Conservation (phyloP, 2,888 invertebrate genomes). For the Acanthoscelides obtectus region DNA sequence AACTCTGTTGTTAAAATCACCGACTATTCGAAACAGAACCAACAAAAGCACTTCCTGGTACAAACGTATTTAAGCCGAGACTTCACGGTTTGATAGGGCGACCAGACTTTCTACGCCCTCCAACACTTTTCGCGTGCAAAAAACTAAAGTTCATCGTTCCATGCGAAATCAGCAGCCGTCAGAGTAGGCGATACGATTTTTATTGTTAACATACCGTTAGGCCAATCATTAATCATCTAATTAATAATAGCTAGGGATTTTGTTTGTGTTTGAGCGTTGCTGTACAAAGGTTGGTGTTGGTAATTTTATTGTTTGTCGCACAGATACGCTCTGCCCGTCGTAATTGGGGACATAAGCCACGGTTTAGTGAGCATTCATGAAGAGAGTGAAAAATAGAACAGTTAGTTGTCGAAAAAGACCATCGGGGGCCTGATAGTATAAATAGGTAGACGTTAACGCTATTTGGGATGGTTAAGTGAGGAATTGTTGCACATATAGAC, state of each 20-base stretch:
- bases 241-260: neutral
- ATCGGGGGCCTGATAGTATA: neutral
- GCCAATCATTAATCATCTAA: neutral
- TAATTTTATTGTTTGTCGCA: neutral
- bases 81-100: neutral
- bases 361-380: neutral
- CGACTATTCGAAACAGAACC: neutral
- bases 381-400: neutral
- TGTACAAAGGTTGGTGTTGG: neutral
- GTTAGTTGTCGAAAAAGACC: neutral
- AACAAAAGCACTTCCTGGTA: neutral
- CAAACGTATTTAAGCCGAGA: slow-evolving; percentile 1
- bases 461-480: neutral
- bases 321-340: neutral
- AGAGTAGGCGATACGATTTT: neutral
- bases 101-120: neutral
- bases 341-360: neutral
- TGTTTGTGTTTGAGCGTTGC: neutral
- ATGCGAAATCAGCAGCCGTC: neutral
- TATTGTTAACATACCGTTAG: neutral
- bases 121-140: neutral
- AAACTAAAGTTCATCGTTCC: neutral
- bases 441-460: neutral
- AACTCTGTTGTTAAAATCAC: no score
- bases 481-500: neutral